Conservation (phyloP, 2,113 vertebrate genomes). For the Salvator merianae region DNA sequence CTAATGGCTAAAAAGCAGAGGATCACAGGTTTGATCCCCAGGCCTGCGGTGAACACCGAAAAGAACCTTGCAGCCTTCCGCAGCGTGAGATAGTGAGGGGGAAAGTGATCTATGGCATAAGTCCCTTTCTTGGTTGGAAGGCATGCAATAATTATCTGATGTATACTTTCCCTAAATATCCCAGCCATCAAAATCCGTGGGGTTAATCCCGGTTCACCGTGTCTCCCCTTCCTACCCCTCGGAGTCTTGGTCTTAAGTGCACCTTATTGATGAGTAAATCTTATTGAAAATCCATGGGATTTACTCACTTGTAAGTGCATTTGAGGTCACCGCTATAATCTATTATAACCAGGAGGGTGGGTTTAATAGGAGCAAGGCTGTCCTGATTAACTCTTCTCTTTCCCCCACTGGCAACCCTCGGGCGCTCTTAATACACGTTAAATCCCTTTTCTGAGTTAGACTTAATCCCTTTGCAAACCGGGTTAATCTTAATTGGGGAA, state of each 20-base stretch:
- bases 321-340: neutral
- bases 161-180: too few relatives aligned
- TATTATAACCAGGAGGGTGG: neutral
- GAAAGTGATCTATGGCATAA: too few relatives aligned
- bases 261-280: slow-evolving; percentile 9
- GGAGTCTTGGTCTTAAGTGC: neutral
- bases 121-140: too few relatives aligned
- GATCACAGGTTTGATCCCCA: too few relatives aligned
- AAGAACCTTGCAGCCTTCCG: too few relatives aligned
- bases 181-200: too few relatives aligned
- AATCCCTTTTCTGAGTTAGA: slow-evolving; percentile 26
- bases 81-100: too few relatives aligned
- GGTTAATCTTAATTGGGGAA: slow-evolving; percentile 36
- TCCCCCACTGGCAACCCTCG: neutral
- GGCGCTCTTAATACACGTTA: neutral
- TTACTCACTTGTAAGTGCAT: slow-evolving; percentile 9
- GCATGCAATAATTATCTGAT: too few relatives aligned
- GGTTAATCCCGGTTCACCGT: neutral
- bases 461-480: slow-evolving; percentile 34
- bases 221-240: too few relatives aligned
- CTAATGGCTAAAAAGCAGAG: too few relatives aligned
- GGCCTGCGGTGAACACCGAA: too few relatives aligned
- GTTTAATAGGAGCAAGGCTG: neutral
- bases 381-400: slow-evolving; percentile 5
- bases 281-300: slow-evolving; percentile 25